Evolutionary conservation across 2,888 invertebrate species (phyloP).

Genomic region (Empis livida): DNA sequence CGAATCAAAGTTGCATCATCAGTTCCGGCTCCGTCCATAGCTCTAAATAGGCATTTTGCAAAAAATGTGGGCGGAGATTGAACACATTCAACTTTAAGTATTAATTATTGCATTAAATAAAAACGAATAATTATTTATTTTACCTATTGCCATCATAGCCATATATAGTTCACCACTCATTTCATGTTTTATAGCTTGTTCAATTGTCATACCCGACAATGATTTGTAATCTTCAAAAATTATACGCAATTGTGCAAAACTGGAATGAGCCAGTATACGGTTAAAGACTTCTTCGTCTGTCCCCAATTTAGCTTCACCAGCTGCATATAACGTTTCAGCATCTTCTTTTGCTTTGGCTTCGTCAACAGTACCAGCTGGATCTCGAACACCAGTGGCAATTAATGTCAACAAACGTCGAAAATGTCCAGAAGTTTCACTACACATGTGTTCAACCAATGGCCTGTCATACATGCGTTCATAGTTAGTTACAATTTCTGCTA

Average conservation of each 20-base stretch:
- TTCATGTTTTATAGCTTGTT: slow-evolving; percentile 53
- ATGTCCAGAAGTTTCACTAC: slow-evolving; percentile 63
- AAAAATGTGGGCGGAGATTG: slow-evolving; percentile 51
- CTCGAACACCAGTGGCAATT: slow-evolving; percentile 50
- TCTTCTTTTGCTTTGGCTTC: slow-evolving; percentile 49
- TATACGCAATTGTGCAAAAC: slow-evolving; percentile 52
- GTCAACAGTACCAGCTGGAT: slow-evolving; percentile 47
- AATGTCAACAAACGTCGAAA: slow-evolving; percentile 60
- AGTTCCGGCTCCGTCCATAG: slow-evolving; percentile 56
- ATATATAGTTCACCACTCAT: slow-evolving; percentile 50
- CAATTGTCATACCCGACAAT: slow-evolving; percentile 53
- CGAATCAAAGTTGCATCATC: slow-evolving; percentile 55
- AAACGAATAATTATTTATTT: slow-evolving; percentile 9
- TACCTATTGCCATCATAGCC: slow-evolving; percentile 54
- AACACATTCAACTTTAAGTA: slow-evolving; percentile 50
- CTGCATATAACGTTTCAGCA: slow-evolving; percentile 54
- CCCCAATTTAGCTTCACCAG: slow-evolving; percentile 55
- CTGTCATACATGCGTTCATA: slow-evolving; percentile 52
- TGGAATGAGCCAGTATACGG: slow-evolving; percentile 55
- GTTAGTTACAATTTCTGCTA: slow-evolving; percentile 44
- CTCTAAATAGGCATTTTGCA: slow-evolving; percentile 46
- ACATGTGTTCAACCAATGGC: slow-evolving; percentile 57
- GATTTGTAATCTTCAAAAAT: slow-evolving; percentile 59
- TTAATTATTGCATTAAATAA: neutral
- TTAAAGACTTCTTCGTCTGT: slow-evolving; percentile 59